phyloP scores from a whole-genome alignment of 2,113 vertebrate species.

The Carassius carassius region DNA sequence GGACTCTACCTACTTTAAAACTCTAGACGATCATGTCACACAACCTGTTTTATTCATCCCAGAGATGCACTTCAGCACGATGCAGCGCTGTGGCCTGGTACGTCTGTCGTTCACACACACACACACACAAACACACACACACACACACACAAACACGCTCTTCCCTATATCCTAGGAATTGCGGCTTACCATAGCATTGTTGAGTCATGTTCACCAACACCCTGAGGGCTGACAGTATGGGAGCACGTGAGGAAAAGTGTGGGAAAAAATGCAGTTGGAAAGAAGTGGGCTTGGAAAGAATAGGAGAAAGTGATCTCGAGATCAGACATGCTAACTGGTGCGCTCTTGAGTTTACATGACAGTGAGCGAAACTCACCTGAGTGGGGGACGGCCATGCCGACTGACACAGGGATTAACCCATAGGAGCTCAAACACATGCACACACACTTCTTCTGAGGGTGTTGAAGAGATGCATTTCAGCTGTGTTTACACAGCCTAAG shows the following conservation, averaged over 20 bases:
- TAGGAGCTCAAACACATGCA: slow-evolving; percentile 56
- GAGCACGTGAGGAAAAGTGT: slow-evolving; percentile 63
- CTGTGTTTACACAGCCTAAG: slow-evolving; percentile 53
- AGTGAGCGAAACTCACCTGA: slow-evolving; percentile 68
- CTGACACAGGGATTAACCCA: slow-evolving; percentile 62
- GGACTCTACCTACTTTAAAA: slow-evolving; percentile 87
- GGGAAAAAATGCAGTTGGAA: slow-evolving; percentile 75
- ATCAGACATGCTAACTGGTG: slow-evolving; percentile 60
- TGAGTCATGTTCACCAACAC: slow-evolving; percentile 54
- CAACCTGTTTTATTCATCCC: slow-evolving; percentile 96
- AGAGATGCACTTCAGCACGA: slow-evolving; percentile 86
- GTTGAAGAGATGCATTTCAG: slow-evolving; percentile 39
- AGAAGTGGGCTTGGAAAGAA: slow-evolving; percentile 56
- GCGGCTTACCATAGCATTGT: slow-evolving; percentile 43
- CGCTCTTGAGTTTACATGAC: slow-evolving; percentile 51
- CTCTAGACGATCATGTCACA: slow-evolving; percentile 85
- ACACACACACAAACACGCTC: neutral
- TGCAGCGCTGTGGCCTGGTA: slow-evolving; percentile 88
- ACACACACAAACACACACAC: neutral
- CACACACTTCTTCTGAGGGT: slow-evolving; percentile 40
- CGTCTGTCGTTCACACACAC: slow-evolving; percentile 52
- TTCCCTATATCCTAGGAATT: slow-evolving; percentile 45
- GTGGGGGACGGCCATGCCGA: slow-evolving; percentile 63
- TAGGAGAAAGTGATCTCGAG: slow-evolving; percentile 19
- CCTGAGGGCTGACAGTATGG: slow-evolving; percentile 54